Base-by-base conservation (phyloP, 2,888 invertebrate genomes). In the Tipula vernalis region DNA sequence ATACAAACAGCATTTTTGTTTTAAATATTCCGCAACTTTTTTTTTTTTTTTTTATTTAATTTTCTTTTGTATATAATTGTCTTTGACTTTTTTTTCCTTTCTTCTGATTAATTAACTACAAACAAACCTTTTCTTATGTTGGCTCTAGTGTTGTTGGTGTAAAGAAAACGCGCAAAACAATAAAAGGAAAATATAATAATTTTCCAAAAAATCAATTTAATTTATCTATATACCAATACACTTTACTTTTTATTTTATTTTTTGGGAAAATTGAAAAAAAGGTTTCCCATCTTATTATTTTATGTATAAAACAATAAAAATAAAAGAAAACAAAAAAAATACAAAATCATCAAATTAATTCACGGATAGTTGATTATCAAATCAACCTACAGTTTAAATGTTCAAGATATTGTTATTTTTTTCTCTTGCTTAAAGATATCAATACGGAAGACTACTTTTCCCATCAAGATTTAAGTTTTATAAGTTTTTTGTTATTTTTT, bases 301-400 rank as follows among this genome's bases (percentile, higher is more conserved):
- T 28, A 71, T 71, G 28, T 10, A 71, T 3, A 71, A 71, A 71
- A 71, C 71, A 71, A 71, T 71, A 71, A 71, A 71, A 71, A 28
- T 28, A 71, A 51, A 71, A 71, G 71, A 28, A 71, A 28, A n/a
- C n/a, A 28, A 28, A 28, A 28, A 1, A 71, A 28, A 71, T 71
- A 71, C 71, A 71, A 71, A 71, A 71, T 71, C 71, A 71, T 71
- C 71, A 71, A 71, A 71, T 71, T 71, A 71, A 71, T 71, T 71
- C 71, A 71, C 71, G 28, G 71, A 71, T 71, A 71, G 71, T 71
- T 71, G 71, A 71, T 71, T 71, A 71, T 71, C 71, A 71, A 71
- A 71, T 71, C 71, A 71, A 71, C 71, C 71, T 71, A 71, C 28
- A 71, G 71, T 71, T 71, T 71, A 71, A 71, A 71, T 71, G 71